Evolutionary conservation across 2,797 vertebrate genomes (phyloP).

Genomic region (Lateolabrax maculatus): DNA sequence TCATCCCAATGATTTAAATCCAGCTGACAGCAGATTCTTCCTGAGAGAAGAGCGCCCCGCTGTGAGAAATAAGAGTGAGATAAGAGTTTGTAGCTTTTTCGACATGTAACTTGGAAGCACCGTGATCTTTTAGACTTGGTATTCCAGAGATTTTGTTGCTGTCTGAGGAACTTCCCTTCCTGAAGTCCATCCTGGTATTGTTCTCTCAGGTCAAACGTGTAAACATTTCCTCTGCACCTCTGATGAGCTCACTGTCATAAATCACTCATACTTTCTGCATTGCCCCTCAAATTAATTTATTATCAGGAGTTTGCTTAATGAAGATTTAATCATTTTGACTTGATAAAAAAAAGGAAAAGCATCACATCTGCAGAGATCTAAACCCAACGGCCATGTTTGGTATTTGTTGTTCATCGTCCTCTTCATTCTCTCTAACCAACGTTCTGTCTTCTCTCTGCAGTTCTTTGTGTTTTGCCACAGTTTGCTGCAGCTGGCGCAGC

Average conservation of each 20-base stretch:
- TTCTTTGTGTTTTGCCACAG: slow-evolving; percentile 95
- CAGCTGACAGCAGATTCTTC: too few relatives aligned
- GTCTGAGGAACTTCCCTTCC: slow-evolving; percentile 13
- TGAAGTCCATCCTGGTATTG: slow-evolving; percentile 49
- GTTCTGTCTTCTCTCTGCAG: slow-evolving; percentile 72
- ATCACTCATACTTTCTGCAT: neutral
- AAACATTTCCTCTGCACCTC: slow-evolving; percentile 17
- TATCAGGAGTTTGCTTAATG: neutral
- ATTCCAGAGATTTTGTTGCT: neutral
- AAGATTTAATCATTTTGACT: neutral
- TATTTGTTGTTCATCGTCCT: neutral
- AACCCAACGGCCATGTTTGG: too few relatives aligned
- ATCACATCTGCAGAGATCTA: neutral
- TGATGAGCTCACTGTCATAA: neutral
- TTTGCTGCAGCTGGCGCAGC: slow-evolving; percentile 91
- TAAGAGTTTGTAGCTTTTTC: neutral
- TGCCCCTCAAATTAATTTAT: neutral
- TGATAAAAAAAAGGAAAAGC: neutral
- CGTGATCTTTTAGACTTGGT: neutral
- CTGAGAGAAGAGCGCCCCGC: too few relatives aligned
- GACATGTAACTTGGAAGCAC: neutral
- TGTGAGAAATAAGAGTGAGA: neutral
- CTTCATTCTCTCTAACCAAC: neutral
- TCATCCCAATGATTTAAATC: too few relatives aligned
- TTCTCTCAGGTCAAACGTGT: neutral